Evolutionary conservation across 2,888 invertebrate species (phyloP), one percentile per base, ranked within the genome.

Genomic region (Epistrophella euchroma): DNA sequence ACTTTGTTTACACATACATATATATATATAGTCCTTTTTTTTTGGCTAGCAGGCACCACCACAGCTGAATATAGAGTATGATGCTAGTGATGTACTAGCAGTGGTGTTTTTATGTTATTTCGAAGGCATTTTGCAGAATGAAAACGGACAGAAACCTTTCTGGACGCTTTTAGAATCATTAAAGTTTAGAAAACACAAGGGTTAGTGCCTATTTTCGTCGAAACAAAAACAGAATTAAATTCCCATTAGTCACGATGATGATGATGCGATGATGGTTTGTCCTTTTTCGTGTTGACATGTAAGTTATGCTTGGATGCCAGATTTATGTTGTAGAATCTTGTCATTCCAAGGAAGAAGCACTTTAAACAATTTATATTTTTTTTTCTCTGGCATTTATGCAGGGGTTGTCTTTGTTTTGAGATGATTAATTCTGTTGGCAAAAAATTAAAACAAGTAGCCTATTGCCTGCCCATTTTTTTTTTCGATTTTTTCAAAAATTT

Each of bases 161-260:
- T 72, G 50, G 47, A 13, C 17, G 47, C 45, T 45, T 56, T 60
- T 47, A 22, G 40, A 50, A 62, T 74, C 40, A 64, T 32, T 50
- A 58, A 58, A 58, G 56, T 66, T 64, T 64, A 35, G 32, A 15
- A 28, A 71, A 60, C 11, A 28, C 11, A n/a, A 9, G 40, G 64
- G 45, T 64, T 62, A 37, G 50, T 52, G 37, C 40, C 37, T 52
- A 32, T 64, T 35, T n/a, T 22, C 52, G 68, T 52, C 52, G 37
- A 37, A 68, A n/a, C n/a, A n/a, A n/a, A 68, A 68, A 68, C 68
- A 22, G 68, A 68, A 68, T 68, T 52, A 68, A 68, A 52, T 68
- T 68, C 25, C 68, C 68, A 68, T 68, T 52, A 68, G 68, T 68
- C 50, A 52, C 35, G 4, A 28, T 35, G 66, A 37, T 9, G 28